phyloP scores from a whole-genome alignment of 2,888 invertebrate species.

The Andrena dorsata region DNA sequence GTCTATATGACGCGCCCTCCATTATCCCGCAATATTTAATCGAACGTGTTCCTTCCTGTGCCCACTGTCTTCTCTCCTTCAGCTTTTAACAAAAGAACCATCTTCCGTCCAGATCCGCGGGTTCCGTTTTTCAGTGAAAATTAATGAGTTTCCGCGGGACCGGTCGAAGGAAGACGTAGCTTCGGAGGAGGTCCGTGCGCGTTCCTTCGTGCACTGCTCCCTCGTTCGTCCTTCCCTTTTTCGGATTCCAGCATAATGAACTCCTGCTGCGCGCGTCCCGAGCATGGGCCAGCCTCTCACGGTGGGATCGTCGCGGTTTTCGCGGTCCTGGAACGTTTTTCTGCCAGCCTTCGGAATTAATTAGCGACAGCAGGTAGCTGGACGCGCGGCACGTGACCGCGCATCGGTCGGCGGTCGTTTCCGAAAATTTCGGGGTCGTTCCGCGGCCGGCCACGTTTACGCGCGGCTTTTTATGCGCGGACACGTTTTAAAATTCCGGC shows the following conservation, averaged over 20 bases:
- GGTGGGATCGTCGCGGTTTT: slow-evolving; percentile 19
- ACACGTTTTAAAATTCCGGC: slow-evolving; percentile 72
- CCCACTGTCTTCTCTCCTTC: neutral
- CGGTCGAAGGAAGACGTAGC: slow-evolving; percentile 45
- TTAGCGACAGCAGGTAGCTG: slow-evolving; percentile 49
- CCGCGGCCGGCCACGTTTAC: slow-evolving; percentile 61
- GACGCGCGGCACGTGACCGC: slow-evolving; percentile 75
- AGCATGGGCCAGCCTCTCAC: neutral
- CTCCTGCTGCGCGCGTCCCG: slow-evolving; percentile 54
- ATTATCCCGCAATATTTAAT: slow-evolving; percentile 24
- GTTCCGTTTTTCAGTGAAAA: slow-evolving; percentile 19
- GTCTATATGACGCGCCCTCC: neutral
- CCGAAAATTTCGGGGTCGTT: slow-evolving; percentile 73
- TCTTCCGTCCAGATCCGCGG: neutral
- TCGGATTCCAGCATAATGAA: slow-evolving; percentile 64
- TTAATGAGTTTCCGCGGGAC: slow-evolving; percentile 15
- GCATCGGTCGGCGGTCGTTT: slow-evolving; percentile 72
- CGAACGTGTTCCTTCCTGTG: neutral
- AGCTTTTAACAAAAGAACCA: too few species aligned
- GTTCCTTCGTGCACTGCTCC: slow-evolving; percentile 56
- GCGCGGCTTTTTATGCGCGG: slow-evolving; percentile 70
- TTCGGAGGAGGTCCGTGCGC: slow-evolving; percentile 37
- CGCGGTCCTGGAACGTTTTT: slow-evolving; percentile 40
- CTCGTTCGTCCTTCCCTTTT: slow-evolving; percentile 32
- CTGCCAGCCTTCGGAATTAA: slow-evolving; percentile 64